Base-by-base conservation (phyloP, 2,113 vertebrate species). In the Anhinga rufa region DNA sequence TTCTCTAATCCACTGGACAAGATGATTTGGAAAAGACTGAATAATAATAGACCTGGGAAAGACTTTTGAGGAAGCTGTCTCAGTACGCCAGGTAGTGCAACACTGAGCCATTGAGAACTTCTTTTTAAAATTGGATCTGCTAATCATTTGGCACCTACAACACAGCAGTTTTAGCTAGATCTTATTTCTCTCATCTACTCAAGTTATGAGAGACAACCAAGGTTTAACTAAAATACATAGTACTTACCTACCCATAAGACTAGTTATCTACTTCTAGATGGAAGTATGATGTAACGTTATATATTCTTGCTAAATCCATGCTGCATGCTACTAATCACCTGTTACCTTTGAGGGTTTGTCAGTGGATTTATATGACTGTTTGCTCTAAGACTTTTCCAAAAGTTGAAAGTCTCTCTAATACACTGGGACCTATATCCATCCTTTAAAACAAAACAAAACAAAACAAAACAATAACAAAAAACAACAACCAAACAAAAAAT, bases 1-100 rank as follows among this genome's bases (percentile, higher is more conserved):
- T 96, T 97, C 80, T 86, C 20, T 95, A 91, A 96, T 92, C 86
- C 72, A 71, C 38, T 91, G 89, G 83, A 92, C 83, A 85, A 89
- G 84, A 49, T 91, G 92, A 96, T 82, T 88, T 85, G 54, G 52
- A 72, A 93, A 94, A 95, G 66, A 60, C 40, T 60, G 89, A 95
- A 60, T 85, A 91, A 81, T 66, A 87, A 64, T 65, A 87, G 61
- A 70, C 54, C 24, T 25, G 24, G 48, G 51, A 38, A 88, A 58
- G 52, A 34, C n/a, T 82, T 92, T 31, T 68, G 48, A 71, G 52
- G 55, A 84, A 96, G 61, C 42, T 3, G 14, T 82, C 40, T 82
- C 42, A 42, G 25, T 66, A 46, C 3, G 26, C 6, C 42, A 42
- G 46, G 13, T 34, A 84, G 85, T 58, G 34, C 75, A 80, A 61